A percentile compares a stretch with the other conserved stretches of the same genome.
Conservation (phyloP, 2,113 vertebrate genomes). For the Rana temporaria region DNA sequence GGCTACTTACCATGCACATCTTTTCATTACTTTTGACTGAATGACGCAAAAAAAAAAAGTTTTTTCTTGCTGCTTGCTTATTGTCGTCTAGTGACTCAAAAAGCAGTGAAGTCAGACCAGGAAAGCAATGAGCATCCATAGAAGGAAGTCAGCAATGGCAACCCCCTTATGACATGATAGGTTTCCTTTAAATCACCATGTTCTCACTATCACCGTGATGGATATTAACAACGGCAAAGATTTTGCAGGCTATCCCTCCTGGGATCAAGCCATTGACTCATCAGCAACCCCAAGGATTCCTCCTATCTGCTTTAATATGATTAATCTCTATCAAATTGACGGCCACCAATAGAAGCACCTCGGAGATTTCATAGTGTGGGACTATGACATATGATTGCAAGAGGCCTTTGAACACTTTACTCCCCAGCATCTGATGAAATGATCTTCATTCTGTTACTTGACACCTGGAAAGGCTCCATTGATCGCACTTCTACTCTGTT, state of each 20-base stretch:
- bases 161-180: too few species aligned
- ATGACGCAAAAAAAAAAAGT: too few species aligned
- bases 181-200: too few species aligned
- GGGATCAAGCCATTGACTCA: background rate
- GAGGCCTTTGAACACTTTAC: background rate
- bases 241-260: background rate
- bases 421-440: background rate
- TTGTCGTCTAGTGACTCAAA: too few species aligned
- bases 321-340: background rate
- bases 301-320: background rate
- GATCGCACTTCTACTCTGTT: constrained; percentile 15
- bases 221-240: background rate
- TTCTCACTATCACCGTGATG: background rate
- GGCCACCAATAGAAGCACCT: background rate
- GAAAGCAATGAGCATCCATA: too few species aligned
- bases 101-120: too few species aligned
- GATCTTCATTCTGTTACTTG: background rate
- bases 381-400: background rate
- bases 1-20: too few species aligned
- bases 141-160: too few species aligned
- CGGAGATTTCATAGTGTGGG: background rate
- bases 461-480: constrained; percentile 22
- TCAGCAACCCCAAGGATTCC: background rate
- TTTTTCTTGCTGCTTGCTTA: too few species aligned
- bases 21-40: too few species aligned